Evolutionary conservation across 2,888 invertebrate species (phyloP).

Genomic region (Andrena minutula): DNA sequence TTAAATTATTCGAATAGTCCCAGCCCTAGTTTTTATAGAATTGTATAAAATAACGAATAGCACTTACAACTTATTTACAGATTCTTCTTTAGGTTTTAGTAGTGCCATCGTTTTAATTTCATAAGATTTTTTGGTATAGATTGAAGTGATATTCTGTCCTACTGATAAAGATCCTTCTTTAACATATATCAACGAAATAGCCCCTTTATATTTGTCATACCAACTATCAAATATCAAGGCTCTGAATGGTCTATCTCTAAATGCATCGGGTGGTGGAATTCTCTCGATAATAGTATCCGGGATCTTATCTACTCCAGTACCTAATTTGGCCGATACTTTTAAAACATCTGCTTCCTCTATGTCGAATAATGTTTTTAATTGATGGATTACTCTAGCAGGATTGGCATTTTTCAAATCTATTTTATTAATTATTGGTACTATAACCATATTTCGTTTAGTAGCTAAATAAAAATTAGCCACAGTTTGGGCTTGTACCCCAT

Average conservation of each 20-base stretch:
- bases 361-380: conserved; percentile 93
- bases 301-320: conserved; percentile 92
- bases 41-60: conserved; percentile 12
- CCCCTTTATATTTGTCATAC: conserved; percentile 95
- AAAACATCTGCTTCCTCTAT: conserved; percentile 91
- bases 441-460: conserved; percentile 91
- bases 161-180: conserved; percentile 90
- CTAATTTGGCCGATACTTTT: conserved; percentile 96
- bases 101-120: conserved; percentile 92
- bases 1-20: too few species aligned
- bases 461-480: conserved; percentile 98
- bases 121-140: conserved; percentile 90
- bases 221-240: conserved; percentile 97
- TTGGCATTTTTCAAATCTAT: conserved; percentile 97
- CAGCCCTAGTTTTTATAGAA: background rate
- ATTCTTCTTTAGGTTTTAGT: conserved; percentile 91
- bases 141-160: conserved; percentile 92
- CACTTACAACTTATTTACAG: conserved; percentile 88
- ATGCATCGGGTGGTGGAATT: conserved; percentile 91
- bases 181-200: conserved; percentile 91
- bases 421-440: conserved; percentile 98
- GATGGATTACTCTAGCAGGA: conserved; percentile 92
- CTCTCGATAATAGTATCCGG: conserved; percentile 91
- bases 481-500: conserved; percentile 98
- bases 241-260: conserved; percentile 88